Evolutionary conservation across 2,888 invertebrate genomes (phyloP).

Genomic region (Lomographa bimaculata): DNA sequence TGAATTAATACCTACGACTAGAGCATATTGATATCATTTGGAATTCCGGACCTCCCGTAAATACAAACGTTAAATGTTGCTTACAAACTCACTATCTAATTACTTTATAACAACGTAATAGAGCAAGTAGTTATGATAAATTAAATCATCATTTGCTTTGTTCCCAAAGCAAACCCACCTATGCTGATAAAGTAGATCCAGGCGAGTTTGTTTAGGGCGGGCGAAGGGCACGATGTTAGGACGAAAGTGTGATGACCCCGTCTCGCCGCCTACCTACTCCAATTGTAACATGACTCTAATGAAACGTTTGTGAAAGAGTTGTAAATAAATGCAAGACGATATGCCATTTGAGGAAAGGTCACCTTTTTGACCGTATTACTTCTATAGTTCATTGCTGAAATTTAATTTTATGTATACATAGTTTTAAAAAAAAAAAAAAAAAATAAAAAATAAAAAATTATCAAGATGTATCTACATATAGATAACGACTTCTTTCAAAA

Average conservation of each 20-base stretch:
- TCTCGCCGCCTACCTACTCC: slow-evolving; percentile 27
- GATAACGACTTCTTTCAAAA: too few relatives aligned
- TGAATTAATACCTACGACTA: too few relatives aligned
- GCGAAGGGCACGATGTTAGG: slow-evolving; percentile 45
- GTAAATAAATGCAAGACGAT: slow-evolving; percentile 12
- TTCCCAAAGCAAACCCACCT: slow-evolving; percentile 9
- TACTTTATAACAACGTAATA: neutral
- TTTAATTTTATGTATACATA: too few relatives aligned
- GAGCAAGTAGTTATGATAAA: slow-evolving; percentile 7
- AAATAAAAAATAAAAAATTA: too few relatives aligned
- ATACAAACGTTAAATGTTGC: too few relatives aligned
- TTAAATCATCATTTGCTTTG: slow-evolving; percentile 15
- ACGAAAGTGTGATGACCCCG: slow-evolving; percentile 43
- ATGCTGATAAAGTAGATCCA: slow-evolving; percentile 15
- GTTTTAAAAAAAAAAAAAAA: too few relatives aligned
- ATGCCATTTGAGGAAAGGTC: slow-evolving; percentile 5
- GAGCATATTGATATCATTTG: too few relatives aligned
- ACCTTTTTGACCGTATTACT: slow-evolving; percentile 3
- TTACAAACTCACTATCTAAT: neutral
- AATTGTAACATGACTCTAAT: slow-evolving; percentile 28
- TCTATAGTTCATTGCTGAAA: too few relatives aligned
- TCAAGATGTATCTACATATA: too few relatives aligned
- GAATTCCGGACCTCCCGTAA: too few relatives aligned
- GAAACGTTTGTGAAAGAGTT: slow-evolving; percentile 21
- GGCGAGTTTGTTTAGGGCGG: slow-evolving; percentile 39